Evolutionary conservation across 2,888 invertebrate species (phyloP), one percentile per base, ranked within the genome.

Genomic region (Amiota minor): DNA sequence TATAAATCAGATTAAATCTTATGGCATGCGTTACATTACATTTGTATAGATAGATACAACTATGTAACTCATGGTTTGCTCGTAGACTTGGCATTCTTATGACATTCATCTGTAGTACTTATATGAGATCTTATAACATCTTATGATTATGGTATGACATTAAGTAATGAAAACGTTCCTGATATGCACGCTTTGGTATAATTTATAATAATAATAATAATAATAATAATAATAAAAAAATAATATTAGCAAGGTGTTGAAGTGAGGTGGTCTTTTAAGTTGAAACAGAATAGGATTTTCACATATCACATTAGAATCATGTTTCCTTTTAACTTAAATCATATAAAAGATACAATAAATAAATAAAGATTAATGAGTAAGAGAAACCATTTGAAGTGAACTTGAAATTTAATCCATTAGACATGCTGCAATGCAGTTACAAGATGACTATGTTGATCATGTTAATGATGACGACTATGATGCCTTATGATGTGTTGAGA

Each of bases 1-100:
- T 87, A 86, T 87, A 87, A 88, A 88, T 87, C 86, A 83, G 88
- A 87, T 87, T 85, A 87, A 87, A 84, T 85, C 86, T 75, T 74
- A 75, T 73, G 3, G 64, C 46, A 46, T 18, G 46, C 47, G 14
- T 12, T 45, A 8, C 45, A 23, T 35, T 14, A n/a, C 35, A 62
- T 62, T 35, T 35, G 61, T 3, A 20, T 20, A 12, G 11, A n/a
- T 16, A 18, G 49, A 47, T 65, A 49, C 59, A 18, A 18, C 20
- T n/a, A 50, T 6, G 35, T 59, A 59, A 45, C 62, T 45, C 35
- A 35, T 6, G 6, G 35, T 6, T 4, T 10, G 35, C 16, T 68
- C 67, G 50, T 68, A 68, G 50, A 68, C 50, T 23, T 14, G 10
- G 10, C 50, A 50, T 68, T 50, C 50, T 53, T 53, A 68, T 68